Percentiles rank a stretch among this genome's conserved stretches.
Conservation (phyloP, 2,888 invertebrate species). For the Apotomis capreana region DNA sequence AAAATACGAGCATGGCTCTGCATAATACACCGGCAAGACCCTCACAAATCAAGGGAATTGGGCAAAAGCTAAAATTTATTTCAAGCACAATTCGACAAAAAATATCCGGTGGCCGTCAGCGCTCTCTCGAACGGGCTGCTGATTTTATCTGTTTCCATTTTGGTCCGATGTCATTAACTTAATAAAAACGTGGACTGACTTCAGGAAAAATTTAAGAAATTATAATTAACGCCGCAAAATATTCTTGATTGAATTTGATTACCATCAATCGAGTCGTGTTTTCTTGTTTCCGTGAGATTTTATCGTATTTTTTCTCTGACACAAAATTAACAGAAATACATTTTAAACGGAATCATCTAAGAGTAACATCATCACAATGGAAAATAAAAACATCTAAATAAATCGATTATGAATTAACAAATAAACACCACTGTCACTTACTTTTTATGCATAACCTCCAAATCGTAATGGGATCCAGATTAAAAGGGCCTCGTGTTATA, state of each 20-base stretch:
- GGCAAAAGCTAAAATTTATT: constrained; percentile 41
- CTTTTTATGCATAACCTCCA: constrained; percentile 42
- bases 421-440: constrained; percentile 24
- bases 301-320: not conserved
- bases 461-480: constrained; percentile 3
- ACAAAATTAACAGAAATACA: not conserved
- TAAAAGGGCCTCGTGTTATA: not conserved
- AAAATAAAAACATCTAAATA: not conserved
- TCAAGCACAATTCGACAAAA: constrained; percentile 38
- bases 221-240: constrained; percentile 21
- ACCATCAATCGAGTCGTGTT: constrained; percentile 6
- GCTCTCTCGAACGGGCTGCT: constrained; percentile 34
- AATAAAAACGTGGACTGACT: constrained; percentile 27
- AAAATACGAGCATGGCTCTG: constrained; percentile 36
- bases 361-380: not conserved
- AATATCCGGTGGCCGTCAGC: constrained; percentile 37
- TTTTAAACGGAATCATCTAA: not conserved
- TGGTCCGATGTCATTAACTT: constrained; percentile 29
- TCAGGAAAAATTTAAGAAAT: constrained; percentile 15
- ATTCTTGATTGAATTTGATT: constrained; percentile 32
- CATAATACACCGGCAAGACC: constrained; percentile 39
- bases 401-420: not conserved
- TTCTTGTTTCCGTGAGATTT: not conserved
- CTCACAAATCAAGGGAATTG: constrained; percentile 41
- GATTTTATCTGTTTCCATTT: constrained; percentile 40